These are phyloP conservation scores for Drosophila vallismaia DNA, from an alignment of 2,888 invertebrate species.

Conservation along the genomic window DNA sequence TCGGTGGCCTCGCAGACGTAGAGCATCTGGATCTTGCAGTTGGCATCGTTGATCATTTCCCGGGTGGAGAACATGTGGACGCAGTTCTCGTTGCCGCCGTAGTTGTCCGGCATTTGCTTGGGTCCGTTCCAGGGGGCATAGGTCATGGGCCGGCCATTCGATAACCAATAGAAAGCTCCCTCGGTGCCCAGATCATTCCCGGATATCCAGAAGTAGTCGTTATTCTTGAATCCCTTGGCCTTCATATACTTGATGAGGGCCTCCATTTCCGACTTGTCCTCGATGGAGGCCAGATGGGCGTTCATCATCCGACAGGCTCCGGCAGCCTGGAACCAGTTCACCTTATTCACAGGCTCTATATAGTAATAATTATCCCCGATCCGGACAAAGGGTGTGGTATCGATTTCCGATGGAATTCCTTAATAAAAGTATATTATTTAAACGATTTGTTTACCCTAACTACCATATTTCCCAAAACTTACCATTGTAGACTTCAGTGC, in stretches of 20 bases:
- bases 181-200: constrained; percentile 74
- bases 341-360: constrained; percentile 67
- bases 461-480: neutral
- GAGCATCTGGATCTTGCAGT: constrained; percentile 63
- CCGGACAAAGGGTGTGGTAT: constrained; percentile 63
- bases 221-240: constrained; percentile 59
- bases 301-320: constrained; percentile 72
- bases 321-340: constrained; percentile 74
- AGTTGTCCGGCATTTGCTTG: constrained; percentile 74
- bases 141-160: constrained; percentile 68
- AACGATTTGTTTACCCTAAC: too few species aligned
- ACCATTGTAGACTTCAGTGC: constrained; percentile 68
- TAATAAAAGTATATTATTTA: neutral
- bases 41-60: constrained; percentile 73
- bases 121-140: constrained; percentile 73
- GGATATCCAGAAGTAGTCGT: constrained; percentile 73
- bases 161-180: constrained; percentile 73
- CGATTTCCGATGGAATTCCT: constrained; percentile 62
- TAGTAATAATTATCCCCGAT: constrained; percentile 71
- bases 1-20: constrained; percentile 72
- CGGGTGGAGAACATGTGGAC: constrained; percentile 71
- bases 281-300: constrained; percentile 73
- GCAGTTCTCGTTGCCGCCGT: constrained; percentile 68
- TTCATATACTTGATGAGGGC: constrained; percentile 62
- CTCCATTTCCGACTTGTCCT: constrained; percentile 64